Conservation (phyloP, 2,113 vertebrate species). For the Ondatra zibethicus region DNA sequence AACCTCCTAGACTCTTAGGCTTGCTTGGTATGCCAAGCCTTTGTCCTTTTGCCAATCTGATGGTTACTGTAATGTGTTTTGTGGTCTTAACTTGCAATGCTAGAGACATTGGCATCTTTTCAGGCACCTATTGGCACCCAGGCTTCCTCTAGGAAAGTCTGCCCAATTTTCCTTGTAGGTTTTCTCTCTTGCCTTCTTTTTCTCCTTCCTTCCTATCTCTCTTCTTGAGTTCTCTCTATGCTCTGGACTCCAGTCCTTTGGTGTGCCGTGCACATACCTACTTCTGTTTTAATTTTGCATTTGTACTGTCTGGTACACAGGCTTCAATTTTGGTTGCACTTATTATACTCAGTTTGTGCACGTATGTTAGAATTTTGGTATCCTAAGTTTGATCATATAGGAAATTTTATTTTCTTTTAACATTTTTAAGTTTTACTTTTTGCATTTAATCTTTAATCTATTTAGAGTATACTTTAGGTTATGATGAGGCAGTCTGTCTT, state of each 20-base stretch:
- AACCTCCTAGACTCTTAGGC: not conserved
- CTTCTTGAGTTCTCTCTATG: no score
- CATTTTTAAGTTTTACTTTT: not conserved
- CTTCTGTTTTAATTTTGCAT: not conserved
- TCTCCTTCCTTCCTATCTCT: not conserved
- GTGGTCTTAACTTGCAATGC: not conserved
- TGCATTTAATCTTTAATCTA: not conserved
- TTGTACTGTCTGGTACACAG: not conserved
- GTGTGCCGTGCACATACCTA: not conserved
- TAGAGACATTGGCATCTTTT: not conserved
- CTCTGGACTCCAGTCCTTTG: not conserved
- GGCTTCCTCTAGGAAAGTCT: not conserved
- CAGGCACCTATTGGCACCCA: not conserved
- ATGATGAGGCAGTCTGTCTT: not conserved
- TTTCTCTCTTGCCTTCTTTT: not conserved
- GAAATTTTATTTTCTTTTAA: not conserved
- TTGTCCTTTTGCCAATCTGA: not conserved
- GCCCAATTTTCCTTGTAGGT: not conserved
- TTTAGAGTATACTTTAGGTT: not conserved
- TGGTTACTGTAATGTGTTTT: not conserved
- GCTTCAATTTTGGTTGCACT: not conserved
- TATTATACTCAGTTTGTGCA: not conserved
- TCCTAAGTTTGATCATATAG: not conserved
- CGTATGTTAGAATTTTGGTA: not conserved
- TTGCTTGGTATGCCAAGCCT: not conserved